Base-by-base conservation (phyloP, 23 tunicate genomes). In the Oikopleura vanhoeffeni region DNA sequence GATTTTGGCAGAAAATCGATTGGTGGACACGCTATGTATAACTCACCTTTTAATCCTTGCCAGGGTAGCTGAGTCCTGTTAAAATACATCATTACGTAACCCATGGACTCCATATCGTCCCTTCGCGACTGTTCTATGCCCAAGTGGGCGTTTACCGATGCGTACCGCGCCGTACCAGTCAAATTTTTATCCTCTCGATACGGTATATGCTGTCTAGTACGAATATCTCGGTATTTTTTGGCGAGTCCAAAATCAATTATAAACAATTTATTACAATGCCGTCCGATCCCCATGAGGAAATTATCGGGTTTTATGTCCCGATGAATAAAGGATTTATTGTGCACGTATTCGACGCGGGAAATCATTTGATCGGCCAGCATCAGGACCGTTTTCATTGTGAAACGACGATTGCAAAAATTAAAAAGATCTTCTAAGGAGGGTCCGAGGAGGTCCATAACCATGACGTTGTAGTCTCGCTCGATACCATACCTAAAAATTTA, bases 11-110 rank as follows among this genome's bases (percentile, higher is more conserved):
- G n/a, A n/a, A n/a, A n/a, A n/a, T n/a, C n/a, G n/a, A n/a, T n/a
- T n/a, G n/a, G n/a, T n/a, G n/a, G n/a, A n/a, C n/a, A n/a, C n/a
- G n/a, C n/a, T n/a, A n/a, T n/a, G n/a, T n/a, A n/a, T n/a, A n/a
- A n/a, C 39, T 40, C 87, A 13, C 86, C 87, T 40, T 86, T 86
- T 77, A 86, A 27, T 41, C 41, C 41, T 86, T 57, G 41, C 87
- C 99, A 95, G 30, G 99, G 99, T 82, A 95, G 76, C 2, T 88
- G 87, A 57, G 93, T 88, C 39, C 99, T 67, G 40, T 41, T 41
- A 40, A 86, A 86, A 36, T 86, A 86, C 87, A 86, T 86, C 35
- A 86, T 39, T 1, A 86, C 87, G 39, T 86, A 86, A 8, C 87
- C 87, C 40, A 86, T 40, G 1, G 87, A 86, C 39, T 86, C 87